Base-by-base conservation (phyloP, 2,113 vertebrate species). In the Takifugu flavidus region DNA sequence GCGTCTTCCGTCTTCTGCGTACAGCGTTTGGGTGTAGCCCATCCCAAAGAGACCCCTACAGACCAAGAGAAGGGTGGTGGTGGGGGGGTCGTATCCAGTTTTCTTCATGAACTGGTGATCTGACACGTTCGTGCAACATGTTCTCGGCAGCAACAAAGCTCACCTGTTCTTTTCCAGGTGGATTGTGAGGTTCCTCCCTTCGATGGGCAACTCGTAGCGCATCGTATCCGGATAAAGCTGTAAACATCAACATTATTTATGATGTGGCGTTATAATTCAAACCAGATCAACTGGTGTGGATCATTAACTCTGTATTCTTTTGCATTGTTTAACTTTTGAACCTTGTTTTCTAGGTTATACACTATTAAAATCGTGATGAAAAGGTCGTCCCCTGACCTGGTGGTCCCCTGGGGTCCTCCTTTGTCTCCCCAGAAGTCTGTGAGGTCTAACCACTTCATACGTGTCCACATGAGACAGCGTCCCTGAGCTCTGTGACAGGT, bases 11-110 rank as follows among this genome's bases (percentile, higher is more conserved):
- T 94, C 57, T 0, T 88, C 65, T 0, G 59, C 69, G 28, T 90
- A 95, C 39, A 87, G 87, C 0, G 91, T 94, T 86, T 96, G 93
- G 0, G 80, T 91, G 82, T 92, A 98, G 64, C 72, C 55, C 2
- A 67, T 74, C 26, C 90, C 91, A 52, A 96, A 66, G 5, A 96
- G 91, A 52, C 90, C 72, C 77, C 95, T 98, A 65, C 5, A 62
- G 44, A 26, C 28, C 0, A 15, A 4, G 45, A 15, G 4, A 6
- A 20, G 20, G 20, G 20, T 20, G 20, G 20, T 20, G 20, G 20
- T 20, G 20, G 20, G 20, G 20, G 20, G 20, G 20, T 20, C 20
- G 20, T 20, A 20, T 20, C 20, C 20, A 14, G 34, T 5, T 39
- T 8, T 39, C 31, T 34, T 34, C 31, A 2, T 39, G 34, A 39